phyloP scores from a whole-genome alignment of 2,113 vertebrate species.

The Trinectes maculatus region DNA sequence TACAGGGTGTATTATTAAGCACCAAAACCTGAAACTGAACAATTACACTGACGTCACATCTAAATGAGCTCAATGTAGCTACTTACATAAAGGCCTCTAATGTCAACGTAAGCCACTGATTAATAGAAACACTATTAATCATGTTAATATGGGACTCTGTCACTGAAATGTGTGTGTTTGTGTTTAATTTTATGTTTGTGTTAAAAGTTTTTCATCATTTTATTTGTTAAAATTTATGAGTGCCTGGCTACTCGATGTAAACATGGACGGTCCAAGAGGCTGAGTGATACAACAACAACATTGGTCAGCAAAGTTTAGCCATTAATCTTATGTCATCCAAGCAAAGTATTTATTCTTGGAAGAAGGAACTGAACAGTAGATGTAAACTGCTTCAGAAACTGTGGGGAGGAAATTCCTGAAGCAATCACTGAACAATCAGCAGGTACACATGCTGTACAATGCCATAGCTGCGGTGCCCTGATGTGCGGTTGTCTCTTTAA shows the following conservation, averaged over 20 bases:
- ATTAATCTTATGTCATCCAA: not conserved
- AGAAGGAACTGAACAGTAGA: too few species aligned
- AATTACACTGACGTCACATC: not conserved
- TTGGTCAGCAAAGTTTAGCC: not conserved
- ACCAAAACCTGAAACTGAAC: not conserved
- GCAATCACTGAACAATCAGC: not conserved
- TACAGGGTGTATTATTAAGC: not conserved
- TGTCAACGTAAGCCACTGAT: too few species aligned
- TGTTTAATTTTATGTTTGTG: not conserved
- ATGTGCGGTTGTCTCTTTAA: too few species aligned
- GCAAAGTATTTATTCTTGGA: not conserved
- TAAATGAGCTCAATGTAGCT: constrained; percentile 11
- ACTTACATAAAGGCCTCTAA: not conserved
- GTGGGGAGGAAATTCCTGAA: too few species aligned
- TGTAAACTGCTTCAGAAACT: too few species aligned
- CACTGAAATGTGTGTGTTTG: not conserved
- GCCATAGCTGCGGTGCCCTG: too few species aligned
- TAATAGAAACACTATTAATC: not conserved
- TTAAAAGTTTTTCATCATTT: too few species aligned
- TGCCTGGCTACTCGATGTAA: too few species aligned
- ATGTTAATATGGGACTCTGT: not conserved
- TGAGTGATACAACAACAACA: not conserved
- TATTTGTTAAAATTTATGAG: too few species aligned
- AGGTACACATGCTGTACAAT: too few species aligned
- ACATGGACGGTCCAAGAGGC: not conserved